Percentiles rank a stretch among this genome's conserved stretches.
phyloP scores from a whole-genome alignment of 2,888 invertebrate species.

The Cabera pusaria region DNA sequence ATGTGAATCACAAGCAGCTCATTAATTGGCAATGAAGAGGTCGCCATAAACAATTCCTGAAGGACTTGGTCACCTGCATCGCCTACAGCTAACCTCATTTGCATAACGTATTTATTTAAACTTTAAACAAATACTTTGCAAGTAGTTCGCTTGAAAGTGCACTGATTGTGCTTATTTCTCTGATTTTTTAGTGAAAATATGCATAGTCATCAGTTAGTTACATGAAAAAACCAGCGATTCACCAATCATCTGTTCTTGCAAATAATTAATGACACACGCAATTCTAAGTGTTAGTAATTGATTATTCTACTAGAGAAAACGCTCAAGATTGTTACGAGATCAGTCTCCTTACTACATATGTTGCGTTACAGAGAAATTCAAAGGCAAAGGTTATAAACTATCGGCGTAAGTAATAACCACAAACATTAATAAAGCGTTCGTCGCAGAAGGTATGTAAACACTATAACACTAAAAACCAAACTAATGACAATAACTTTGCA shows the following conservation, averaged over 20 bases:
- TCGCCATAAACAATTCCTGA: conserved; percentile 14
- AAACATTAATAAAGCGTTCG: conserved; percentile 73
- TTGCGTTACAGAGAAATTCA: conserved; percentile 55
- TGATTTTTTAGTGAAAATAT: conserved; percentile 36
- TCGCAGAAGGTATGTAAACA: conserved; percentile 68
- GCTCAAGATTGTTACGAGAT: conserved; percentile 61
- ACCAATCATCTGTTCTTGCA: conserved; percentile 58
- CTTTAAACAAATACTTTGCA: conserved; percentile 23
- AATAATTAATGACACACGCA: conserved; percentile 37
- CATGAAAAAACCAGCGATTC: conserved; percentile 52
- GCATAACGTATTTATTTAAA: conserved; percentile 40
- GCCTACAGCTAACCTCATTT: conserved; percentile 50
- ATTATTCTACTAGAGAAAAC: conserved; percentile 28
- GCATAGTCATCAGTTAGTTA: conserved; percentile 43
- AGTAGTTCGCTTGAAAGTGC: too few species aligned
- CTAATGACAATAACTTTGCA: conserved; percentile 81
- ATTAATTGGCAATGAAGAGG: conserved; percentile 20
- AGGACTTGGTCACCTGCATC: conserved; percentile 31
- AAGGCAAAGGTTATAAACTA: conserved; percentile 67
- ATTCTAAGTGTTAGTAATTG: conserved; percentile 35
- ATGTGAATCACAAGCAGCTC: conserved; percentile 18
- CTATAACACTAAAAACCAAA: conserved; percentile 75
- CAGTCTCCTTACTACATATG: conserved; percentile 50
- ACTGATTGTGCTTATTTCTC: too few species aligned
- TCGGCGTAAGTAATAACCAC: conserved; percentile 72